A percentile compares a stretch with the other conserved stretches of the same genome.
Conservation (phyloP, 2,797 vertebrate species). For the Falco rusticolus region DNA sequence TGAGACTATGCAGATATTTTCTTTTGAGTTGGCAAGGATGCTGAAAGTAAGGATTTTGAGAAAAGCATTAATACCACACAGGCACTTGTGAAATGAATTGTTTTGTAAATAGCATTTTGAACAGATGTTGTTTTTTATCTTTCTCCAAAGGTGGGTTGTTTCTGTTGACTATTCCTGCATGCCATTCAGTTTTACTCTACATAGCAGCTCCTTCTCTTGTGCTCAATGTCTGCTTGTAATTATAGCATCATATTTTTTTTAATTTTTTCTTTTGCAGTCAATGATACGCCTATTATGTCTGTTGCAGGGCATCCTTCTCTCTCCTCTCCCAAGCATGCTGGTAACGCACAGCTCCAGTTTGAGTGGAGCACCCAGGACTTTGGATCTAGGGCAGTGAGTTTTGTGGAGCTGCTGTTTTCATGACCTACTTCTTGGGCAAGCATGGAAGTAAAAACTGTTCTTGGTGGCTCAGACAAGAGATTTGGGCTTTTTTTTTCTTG, state of each 20-base stretch:
- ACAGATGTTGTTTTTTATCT: not conserved
- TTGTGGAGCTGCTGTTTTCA: not conserved
- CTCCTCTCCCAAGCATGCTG: rapidly evolving
- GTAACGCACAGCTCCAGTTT: not conserved
- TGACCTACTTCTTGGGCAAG: conserved; percentile 5
- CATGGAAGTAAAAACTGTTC: not conserved
- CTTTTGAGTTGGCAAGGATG: not conserved
- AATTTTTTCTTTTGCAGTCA: not conserved
- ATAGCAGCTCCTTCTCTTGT: not conserved
- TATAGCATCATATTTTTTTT: not conserved
- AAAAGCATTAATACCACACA: not conserved
- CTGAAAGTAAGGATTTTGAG: not conserved
- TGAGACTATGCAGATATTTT: not conserved
- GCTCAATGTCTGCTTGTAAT: not conserved
- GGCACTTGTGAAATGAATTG: not conserved
- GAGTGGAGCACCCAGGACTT: not conserved
- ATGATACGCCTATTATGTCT: rapidly evolving
- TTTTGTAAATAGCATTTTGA: not conserved
- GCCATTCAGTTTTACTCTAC: not conserved
- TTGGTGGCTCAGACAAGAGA: not conserved
- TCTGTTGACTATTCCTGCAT: not conserved
- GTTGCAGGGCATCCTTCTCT: not conserved
- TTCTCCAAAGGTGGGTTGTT: not conserved
- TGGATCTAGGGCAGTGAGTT: not conserved
- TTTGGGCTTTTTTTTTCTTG: not conserved